Conservation (phyloP, 2,797 vertebrate genomes). For the Pygocentrus nattereri region DNA sequence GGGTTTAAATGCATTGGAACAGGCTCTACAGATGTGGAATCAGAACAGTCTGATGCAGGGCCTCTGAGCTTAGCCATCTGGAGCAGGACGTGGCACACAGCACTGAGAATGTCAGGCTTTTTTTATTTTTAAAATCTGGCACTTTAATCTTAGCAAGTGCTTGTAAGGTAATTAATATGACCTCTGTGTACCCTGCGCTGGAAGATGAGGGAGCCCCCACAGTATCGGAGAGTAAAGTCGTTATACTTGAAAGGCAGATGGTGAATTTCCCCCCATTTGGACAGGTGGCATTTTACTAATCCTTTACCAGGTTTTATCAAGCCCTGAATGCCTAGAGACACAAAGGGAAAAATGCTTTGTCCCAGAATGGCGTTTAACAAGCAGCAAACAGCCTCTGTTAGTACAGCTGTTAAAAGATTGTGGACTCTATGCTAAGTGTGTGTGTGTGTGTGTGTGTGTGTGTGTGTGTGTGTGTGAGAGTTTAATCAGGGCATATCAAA, state of each 20-base stretch:
- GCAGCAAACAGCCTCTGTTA: slow-evolving; percentile 24
- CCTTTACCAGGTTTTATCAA: slow-evolving; percentile 42
- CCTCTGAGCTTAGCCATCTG: slow-evolving; percentile 62
- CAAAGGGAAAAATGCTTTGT: slow-evolving; percentile 19
- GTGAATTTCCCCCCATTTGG: slow-evolving; percentile 20
- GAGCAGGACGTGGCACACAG: slow-evolving; percentile 19
- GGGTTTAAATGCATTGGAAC: slow-evolving; percentile 53
- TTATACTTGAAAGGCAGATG: slow-evolving; percentile 43
- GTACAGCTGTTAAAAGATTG: slow-evolving; percentile 32
- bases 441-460: background rate
- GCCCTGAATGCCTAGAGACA: slow-evolving; percentile 25
- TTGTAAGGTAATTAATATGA: slow-evolving; percentile 54
- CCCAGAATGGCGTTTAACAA: slow-evolving; percentile 45
- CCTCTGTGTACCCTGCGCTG: slow-evolving; percentile 28
- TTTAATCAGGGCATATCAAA: slow-evolving; percentile 29
- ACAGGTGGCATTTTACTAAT: slow-evolving; percentile 61
- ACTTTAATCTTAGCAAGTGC: slow-evolving; percentile 51
- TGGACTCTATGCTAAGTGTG: background rate
- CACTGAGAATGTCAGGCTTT: slow-evolving; percentile 46
- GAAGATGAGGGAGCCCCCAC: background rate
- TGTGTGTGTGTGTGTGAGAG: background rate
- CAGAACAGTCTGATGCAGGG: slow-evolving; percentile 49
- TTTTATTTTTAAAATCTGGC: slow-evolving; percentile 29
- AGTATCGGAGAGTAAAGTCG: slow-evolving; percentile 10
- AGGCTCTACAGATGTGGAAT: slow-evolving; percentile 56